Percentiles rank a stretch among this genome's conserved stretches.
These are phyloP conservation scores for Harpalus rubripes DNA, from an alignment of 2,888 invertebrate species.

Conservation along the genomic window DNA sequence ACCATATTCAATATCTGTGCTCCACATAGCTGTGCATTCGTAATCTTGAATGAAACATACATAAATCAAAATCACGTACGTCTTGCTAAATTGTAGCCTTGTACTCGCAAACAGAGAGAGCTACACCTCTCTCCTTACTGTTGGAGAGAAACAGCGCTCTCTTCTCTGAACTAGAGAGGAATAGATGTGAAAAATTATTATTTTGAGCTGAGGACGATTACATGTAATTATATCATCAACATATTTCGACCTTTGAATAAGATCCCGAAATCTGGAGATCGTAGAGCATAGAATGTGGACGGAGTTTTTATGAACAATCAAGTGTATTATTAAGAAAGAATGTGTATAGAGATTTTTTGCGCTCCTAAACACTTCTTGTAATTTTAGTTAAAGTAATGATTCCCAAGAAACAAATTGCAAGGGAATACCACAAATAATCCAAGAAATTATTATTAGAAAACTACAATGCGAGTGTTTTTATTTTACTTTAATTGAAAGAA, in stretches of 20 bases:
- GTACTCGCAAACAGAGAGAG: slow-evolving; percentile 29
- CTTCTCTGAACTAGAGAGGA: slow-evolving; percentile 40
- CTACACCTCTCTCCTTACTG: background rate
- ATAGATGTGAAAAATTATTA: slow-evolving; percentile 31
- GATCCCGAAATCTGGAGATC: slow-evolving; percentile 15
- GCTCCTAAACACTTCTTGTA: slow-evolving; percentile 21
- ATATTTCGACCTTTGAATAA: slow-evolving; percentile 32
- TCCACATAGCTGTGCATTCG: slow-evolving; percentile 48
- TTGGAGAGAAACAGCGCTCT: background rate
- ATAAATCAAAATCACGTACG: slow-evolving; percentile 59
- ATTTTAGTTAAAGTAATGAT: slow-evolving; percentile 7
- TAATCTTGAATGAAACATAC: slow-evolving; percentile 55
- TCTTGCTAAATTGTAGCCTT: slow-evolving; percentile 58
- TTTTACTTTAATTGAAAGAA: too few species aligned
- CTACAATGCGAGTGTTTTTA: background rate
- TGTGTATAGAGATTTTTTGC: slow-evolving; percentile 29
- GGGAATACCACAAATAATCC: background rate
- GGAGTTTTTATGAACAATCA: background rate
- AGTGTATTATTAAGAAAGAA: slow-evolving; percentile 32
- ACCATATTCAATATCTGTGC: slow-evolving; percentile 13
- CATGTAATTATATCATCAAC: slow-evolving; percentile 43
- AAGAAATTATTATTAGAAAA: background rate
- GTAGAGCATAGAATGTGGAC: background rate
- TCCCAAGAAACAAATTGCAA: background rate
- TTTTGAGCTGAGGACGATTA: slow-evolving; percentile 21